Evolutionary conservation across 2,888 invertebrate species (phyloP).

Genomic region (Cybosia mesomella): DNA sequence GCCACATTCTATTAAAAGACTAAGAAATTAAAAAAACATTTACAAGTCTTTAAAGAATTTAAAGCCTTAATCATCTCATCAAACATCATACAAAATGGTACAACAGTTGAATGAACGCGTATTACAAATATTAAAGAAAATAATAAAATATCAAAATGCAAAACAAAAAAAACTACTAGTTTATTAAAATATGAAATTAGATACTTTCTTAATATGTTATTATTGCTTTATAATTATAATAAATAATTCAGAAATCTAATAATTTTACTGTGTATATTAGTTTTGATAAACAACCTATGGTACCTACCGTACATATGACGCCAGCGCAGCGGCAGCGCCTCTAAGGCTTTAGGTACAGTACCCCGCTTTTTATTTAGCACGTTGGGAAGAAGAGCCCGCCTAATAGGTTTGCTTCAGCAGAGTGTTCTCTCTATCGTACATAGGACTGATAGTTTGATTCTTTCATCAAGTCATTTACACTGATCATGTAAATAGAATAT

Average conservation of each 20-base stretch:
- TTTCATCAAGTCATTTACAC: too few relatives aligned
- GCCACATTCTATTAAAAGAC: too few relatives aligned
- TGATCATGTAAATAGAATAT: too few relatives aligned
- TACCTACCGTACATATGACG: constrained; percentile 5
- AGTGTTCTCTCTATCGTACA: too few relatives aligned
- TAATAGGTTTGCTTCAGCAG: too few relatives aligned
- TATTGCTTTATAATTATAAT: constrained; percentile 36
- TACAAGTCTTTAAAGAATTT: too few relatives aligned
- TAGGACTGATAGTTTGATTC: too few relatives aligned
- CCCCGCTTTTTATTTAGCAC: too few relatives aligned
- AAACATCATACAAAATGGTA: neutral
- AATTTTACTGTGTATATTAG: constrained; percentile 19
- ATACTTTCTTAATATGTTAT: constrained; percentile 24
- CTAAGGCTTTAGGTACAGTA: constrained; percentile 31
- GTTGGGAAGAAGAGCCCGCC: too few relatives aligned
- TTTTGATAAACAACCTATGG: neutral
- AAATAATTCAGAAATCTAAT: constrained; percentile 29
- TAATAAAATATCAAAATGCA: constrained; percentile 18
- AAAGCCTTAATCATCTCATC: too few relatives aligned
- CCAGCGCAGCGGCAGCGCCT: constrained; percentile 36
- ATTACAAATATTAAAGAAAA: constrained; percentile 25
- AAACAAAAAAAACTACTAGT: neutral
- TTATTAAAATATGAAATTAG: neutral
- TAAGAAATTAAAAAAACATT: too few relatives aligned
- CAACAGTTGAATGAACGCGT: constrained; percentile 21